phyloP scores from a whole-genome alignment of 64 coral and sea anemone species.

The Porites lutea region DNA sequence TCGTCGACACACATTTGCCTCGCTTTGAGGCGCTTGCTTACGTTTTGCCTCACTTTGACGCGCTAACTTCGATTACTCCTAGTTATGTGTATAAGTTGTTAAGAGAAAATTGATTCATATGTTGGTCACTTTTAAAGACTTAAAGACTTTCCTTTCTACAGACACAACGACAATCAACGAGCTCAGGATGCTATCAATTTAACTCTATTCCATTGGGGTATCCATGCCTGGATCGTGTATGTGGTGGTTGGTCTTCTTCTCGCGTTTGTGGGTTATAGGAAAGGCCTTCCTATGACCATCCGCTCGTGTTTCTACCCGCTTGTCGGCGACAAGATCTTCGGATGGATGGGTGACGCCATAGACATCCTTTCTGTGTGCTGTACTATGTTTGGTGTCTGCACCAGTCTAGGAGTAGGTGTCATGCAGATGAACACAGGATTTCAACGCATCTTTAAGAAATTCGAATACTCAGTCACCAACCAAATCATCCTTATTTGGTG shows the following conservation, averaged over 20 bases:
- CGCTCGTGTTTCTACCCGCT: conserved; percentile 82
- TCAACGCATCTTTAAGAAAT: conserved; percentile 31
- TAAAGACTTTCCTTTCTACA: background rate
- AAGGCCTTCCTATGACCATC: conserved; percentile 76
- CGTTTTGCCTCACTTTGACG: too few relatives aligned
- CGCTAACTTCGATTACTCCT: too few relatives aligned
- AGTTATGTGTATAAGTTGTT: too few relatives aligned
- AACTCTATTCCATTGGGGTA: conserved; percentile 82
- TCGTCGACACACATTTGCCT: too few relatives aligned
- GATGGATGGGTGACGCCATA: conserved; percentile 69
- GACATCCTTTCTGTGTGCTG: conserved; percentile 72
- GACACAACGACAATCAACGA: conserved; percentile 73
- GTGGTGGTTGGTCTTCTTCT: conserved; percentile 64
- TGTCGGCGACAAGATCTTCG: conserved; percentile 65
- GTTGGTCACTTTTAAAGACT: too few relatives aligned
- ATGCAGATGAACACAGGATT: conserved; percentile 70
- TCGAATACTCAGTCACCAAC: background rate
- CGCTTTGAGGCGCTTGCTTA: too few relatives aligned
- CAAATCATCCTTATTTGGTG: conserved; percentile 77
- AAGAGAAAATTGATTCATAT: too few relatives aligned
- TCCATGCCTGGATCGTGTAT: conserved; percentile 81
- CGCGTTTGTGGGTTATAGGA: conserved; percentile 51
- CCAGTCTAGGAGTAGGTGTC: conserved; percentile 74
- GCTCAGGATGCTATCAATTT: conserved; percentile 84
- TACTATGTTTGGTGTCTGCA: conserved; percentile 84